phyloP scores from a whole-genome alignment of 2,797 vertebrate genomes.

The Tiaroga cobitis region DNA sequence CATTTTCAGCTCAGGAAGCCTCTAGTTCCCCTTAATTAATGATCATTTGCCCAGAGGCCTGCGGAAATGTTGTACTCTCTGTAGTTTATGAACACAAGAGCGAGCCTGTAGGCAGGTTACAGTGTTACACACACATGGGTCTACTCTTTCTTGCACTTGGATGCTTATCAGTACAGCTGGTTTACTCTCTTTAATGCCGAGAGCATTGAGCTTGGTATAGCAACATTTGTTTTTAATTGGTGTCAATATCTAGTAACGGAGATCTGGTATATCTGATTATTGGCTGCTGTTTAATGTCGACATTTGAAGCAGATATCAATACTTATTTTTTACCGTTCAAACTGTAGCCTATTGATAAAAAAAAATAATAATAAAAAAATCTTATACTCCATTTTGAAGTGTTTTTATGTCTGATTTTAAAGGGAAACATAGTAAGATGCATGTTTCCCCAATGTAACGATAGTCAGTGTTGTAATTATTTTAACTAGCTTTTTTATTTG shows the following conservation, averaged over 20 bases:
- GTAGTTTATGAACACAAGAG: slow-evolving; percentile 23
- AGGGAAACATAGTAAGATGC: too few relatives aligned
- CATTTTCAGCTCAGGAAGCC: slow-evolving; percentile 35
- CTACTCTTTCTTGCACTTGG: slow-evolving; percentile 15
- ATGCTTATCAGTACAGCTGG: slow-evolving; percentile 42
- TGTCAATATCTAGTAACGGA: not conserved
- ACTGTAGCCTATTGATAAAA: too few relatives aligned
- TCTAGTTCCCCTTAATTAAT: slow-evolving; percentile 41
- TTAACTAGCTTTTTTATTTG: not conserved
- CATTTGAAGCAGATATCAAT: too few relatives aligned
- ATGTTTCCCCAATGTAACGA: too few relatives aligned
- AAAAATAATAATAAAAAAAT: too few relatives aligned
- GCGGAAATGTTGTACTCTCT: slow-evolving; percentile 35
- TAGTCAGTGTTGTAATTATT: too few relatives aligned
- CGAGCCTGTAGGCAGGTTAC: slow-evolving; percentile 16
- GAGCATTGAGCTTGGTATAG: not conserved
- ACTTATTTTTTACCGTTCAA: not conserved
- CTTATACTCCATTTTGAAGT: too few relatives aligned
- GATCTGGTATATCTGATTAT: slow-evolving; percentile 1
- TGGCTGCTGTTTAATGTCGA: not conserved
- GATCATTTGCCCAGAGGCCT: slow-evolving; percentile 26
- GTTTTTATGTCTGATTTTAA: not conserved
- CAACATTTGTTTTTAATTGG: not conserved
- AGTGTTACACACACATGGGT: slow-evolving; percentile 17
- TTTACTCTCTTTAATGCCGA: slow-evolving; percentile 2